Conservation (phyloP, 1,140 invertebrate genomes). For the Homarus americanus region DNA sequence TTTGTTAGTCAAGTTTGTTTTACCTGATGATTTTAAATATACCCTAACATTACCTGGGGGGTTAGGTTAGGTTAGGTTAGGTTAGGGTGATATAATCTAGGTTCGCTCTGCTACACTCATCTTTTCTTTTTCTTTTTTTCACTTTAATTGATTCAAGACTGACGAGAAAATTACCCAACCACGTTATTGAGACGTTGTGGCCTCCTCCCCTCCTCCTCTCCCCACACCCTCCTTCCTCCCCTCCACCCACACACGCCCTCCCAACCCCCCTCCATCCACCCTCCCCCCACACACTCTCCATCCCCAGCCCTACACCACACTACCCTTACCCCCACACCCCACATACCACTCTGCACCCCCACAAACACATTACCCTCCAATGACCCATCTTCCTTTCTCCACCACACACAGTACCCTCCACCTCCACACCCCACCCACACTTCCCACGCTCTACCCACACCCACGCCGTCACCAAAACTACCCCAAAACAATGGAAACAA, state of each 20-base stretch:
- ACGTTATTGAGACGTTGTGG: too few relatives aligned
- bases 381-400: background rate
- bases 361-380: background rate
- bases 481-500: slow-evolving; percentile 2
- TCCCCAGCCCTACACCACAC: background rate
- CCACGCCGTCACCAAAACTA: background rate
- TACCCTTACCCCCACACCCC: background rate
- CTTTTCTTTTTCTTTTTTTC: too few relatives aligned
- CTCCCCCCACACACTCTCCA: background rate
- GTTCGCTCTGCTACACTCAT: too few relatives aligned
- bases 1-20: too few relatives aligned
- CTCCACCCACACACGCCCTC: background rate
- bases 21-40: too few relatives aligned
- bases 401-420: background rate
- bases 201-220: background rate
- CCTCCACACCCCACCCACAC: background rate
- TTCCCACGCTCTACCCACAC: background rate
- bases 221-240: background rate
- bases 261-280: background rate
- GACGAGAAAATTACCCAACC: too few relatives aligned
- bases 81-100: too few relatives aligned
- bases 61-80: too few relatives aligned
- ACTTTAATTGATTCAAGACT: too few relatives aligned
- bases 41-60: too few relatives aligned
- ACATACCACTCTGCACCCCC: background rate